Base-by-base conservation (phyloP, 2,888 invertebrate species). In the Hemithea aestivaria region DNA sequence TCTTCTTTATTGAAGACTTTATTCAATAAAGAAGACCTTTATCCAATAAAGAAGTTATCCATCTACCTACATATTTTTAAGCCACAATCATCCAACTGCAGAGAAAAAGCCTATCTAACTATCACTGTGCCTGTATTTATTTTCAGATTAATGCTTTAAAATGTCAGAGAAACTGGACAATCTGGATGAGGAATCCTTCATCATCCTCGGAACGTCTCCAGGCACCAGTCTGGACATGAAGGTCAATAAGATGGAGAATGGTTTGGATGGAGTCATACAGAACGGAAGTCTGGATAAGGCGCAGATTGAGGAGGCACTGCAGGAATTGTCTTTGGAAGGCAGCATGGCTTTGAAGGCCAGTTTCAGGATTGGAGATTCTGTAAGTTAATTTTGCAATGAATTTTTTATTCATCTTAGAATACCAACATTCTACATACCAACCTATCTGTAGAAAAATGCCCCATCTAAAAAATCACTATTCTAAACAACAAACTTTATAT, bases 151-250 rank as follows among this genome's bases (percentile, higher is more conserved):
- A 68, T 69, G 66, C 45, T 10, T 34, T 31, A 70, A 40, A 43
- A 82, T 83, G 84, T 55, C 73, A 37, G 45, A 66, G 22, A 66
- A 58, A 31, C 35, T 53, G 9, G 73, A 77, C 34, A 65, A 58
- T 28, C 65, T 58, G 50, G 85, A 84, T 27, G 87, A 87, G 23
- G 87, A 87, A 21, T 87, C 87, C 0, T 87, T 87, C 51, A 85
- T 87, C 22, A 80, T 87, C 41, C 71, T 87, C 8, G 82, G 83
- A 2, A 66, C 79, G 0, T 87, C 87, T 2, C 87, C 87, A 0
- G 75, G 78, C 1, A 58, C 72, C 0, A 85, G 84, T 40, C 45
- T 87, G 49, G 81, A 80, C 33, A 54, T 75, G 6, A 75, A 75
- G 32, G 72, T 64, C 39, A 72, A 73, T 30, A 73, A 0, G 38